Conservation (phyloP, 2,888 invertebrate genomes). For the Galerucella calmariensis region DNA sequence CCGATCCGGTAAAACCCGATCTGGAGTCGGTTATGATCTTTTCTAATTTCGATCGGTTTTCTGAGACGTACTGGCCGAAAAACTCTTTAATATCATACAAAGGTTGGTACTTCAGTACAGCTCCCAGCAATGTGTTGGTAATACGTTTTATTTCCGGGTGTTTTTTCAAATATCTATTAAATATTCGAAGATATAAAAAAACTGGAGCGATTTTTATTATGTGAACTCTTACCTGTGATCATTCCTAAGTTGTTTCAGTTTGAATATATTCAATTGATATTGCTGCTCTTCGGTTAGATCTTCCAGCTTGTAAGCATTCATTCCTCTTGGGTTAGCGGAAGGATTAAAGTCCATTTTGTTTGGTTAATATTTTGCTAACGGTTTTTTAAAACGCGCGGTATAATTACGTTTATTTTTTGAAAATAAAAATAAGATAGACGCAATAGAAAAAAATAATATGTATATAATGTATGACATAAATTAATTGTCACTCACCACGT, state of each 20-base stretch:
- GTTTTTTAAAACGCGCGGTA: too few species aligned
- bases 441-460: too few species aligned
- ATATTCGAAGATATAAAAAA: not conserved
- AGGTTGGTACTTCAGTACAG: conserved; percentile 20
- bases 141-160: conserved; percentile 31
- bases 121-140: conserved; percentile 6
- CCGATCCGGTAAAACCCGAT: not conserved
- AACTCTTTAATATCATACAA: conserved; percentile 14
- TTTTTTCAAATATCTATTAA: conserved; percentile 21
- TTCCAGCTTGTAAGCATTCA: conserved; percentile 10
- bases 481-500: too few species aligned
- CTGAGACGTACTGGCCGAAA: not conserved
- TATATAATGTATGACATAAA: too few species aligned
- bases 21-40: not conserved
- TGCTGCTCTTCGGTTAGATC: conserved; percentile 19
- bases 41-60: not conserved
- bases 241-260: conserved; percentile 5
- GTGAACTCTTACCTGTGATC: conserved; percentile 16
- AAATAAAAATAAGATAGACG: too few species aligned
- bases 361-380: not conserved
- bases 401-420: too few species aligned
- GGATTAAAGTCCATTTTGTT: conserved; percentile 18
- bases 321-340: conserved; percentile 17
- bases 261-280: conserved; percentile 1
- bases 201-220: not conserved